Base-by-base conservation (phyloP, 2,797 vertebrate species). In the Aeoliscus strigatus region DNA sequence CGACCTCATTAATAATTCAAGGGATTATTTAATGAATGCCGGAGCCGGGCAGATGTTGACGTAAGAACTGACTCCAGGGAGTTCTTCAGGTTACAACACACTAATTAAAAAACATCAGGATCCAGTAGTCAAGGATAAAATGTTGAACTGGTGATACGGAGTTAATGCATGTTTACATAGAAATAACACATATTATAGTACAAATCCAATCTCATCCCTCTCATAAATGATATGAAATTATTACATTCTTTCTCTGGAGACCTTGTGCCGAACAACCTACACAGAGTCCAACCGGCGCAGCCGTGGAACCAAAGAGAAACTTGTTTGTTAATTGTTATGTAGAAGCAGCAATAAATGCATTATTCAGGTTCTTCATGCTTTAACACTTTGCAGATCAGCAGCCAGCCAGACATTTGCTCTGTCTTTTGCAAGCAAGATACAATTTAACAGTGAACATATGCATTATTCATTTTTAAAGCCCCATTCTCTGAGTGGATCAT, bases 381-480 rank as follows among this genome's bases (percentile, higher is more conserved):
- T 63, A 68, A 70, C 61, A 74, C 33, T 43, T 68, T 71, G 31
- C 27, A 49, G 42, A 68, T 70, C 68, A 60, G 60, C 64, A 65
- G 39, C 8, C 40, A 44, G 29, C 60, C 49, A 29, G 13, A 58
- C 62, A 27, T 38, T 38, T 48, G 9, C 14, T 23, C 7, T 8
- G 14, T 4, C 13, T 27, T 33, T 61, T 60, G 33, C 60, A 52
- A 48, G 51, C 56, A 34, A 48, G 50, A 74, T 66, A 65, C 57
- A 52, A 60, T 76, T 81, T 70, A 74, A 70, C 69, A 59, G 59
- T 54, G 65, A 75, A 63, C 65, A 73, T 49, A 70, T 80, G 75
- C 73, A 83, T 82, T 80, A 86, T 84, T 83, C 79, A 81, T 83
- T 74, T 72, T 80, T 74, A 84, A 86, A 81, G 78, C 71, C 70